Percentiles rank a stretch among this genome's conserved stretches.
Evolutionary conservation across 2,113 vertebrate genomes (phyloP).

Genomic region (Cariama cristata): DNA sequence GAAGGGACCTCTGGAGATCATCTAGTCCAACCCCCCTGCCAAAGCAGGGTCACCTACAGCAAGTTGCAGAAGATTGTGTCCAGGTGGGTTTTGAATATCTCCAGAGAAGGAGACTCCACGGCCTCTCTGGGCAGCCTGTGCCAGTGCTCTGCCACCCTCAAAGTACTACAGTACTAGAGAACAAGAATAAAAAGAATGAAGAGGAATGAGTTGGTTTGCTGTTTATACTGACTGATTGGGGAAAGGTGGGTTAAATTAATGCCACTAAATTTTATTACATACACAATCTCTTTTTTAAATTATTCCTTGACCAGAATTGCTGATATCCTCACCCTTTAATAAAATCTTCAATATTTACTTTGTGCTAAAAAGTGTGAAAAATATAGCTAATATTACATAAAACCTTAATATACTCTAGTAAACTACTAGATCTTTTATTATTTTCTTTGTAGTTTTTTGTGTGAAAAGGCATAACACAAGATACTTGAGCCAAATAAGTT

Average conservation of each 20-base stretch:
- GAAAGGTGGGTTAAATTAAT: background rate
- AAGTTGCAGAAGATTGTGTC: too few relatives aligned
- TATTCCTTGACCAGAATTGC: background rate
- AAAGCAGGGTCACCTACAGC: too few relatives aligned
- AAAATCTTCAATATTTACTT: background rate
- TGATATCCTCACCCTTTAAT: background rate
- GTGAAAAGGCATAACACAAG: background rate
- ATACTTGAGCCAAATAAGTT: background rate
- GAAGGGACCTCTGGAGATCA: too few relatives aligned
- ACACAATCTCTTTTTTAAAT: background rate
- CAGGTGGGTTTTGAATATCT: too few relatives aligned
- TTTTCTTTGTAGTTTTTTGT: background rate
- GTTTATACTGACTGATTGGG: background rate
- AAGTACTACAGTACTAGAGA: background rate
- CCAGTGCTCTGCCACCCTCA: background rate
- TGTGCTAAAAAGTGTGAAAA: background rate
- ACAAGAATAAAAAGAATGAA: background rate
- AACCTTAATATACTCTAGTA: background rate
- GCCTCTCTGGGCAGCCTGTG: background rate
- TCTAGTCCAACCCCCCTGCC: too few relatives aligned
- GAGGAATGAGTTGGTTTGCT: background rate
- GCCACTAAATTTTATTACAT: background rate
- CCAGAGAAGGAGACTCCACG: background rate
- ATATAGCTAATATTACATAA: background rate
- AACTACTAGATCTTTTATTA: background rate